Evolutionary conservation across 2,888 invertebrate species (phyloP).

Genomic region (Coremacera marginata): DNA sequence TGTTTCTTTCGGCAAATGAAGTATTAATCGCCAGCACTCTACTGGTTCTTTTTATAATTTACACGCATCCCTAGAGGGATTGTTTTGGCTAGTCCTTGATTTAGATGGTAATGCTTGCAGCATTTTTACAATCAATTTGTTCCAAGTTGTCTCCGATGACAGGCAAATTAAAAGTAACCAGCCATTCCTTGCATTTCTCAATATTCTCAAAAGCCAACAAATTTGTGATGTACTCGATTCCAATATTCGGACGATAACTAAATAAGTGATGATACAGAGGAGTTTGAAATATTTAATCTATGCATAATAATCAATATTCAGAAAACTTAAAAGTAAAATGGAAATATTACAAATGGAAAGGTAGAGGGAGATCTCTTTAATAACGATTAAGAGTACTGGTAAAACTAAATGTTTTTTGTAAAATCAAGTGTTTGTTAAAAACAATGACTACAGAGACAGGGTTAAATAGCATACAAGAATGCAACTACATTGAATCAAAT

Average conservation of each 20-base stretch:
- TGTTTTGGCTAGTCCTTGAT: slow-evolving; percentile 1
- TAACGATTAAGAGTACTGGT: background rate
- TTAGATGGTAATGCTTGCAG: slow-evolving; percentile 59
- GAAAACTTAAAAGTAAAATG: slow-evolving; percentile 16
- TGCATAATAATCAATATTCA: background rate
- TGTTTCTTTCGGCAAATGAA: background rate
- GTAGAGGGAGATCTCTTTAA: background rate
- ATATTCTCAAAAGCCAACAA: slow-evolving; percentile 89
- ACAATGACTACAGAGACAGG: too few species aligned
- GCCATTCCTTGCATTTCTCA: slow-evolving; percentile 89
- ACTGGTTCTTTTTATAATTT: background rate
- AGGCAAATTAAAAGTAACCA: slow-evolving; percentile 83
- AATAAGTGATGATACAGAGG: slow-evolving; percentile 70
- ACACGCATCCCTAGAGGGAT: slow-evolving; percentile 10
- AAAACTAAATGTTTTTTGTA: too few species aligned
- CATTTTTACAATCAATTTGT: slow-evolving; percentile 90
- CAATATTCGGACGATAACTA: slow-evolving; percentile 95
- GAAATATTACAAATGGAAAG: background rate
- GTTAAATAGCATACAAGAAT: too few species aligned
- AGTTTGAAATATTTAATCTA: slow-evolving; percentile 50
- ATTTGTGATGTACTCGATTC: slow-evolving; percentile 86
- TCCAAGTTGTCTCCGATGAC: slow-evolving; percentile 78
- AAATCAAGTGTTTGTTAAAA: too few species aligned
- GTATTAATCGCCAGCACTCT: background rate
- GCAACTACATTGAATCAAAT: too few species aligned